These are phyloP conservation scores for Nothoprocta perdicaria DNA, from an alignment of 2,113 vertebrate genomes.

Conservation along the genomic window DNA sequence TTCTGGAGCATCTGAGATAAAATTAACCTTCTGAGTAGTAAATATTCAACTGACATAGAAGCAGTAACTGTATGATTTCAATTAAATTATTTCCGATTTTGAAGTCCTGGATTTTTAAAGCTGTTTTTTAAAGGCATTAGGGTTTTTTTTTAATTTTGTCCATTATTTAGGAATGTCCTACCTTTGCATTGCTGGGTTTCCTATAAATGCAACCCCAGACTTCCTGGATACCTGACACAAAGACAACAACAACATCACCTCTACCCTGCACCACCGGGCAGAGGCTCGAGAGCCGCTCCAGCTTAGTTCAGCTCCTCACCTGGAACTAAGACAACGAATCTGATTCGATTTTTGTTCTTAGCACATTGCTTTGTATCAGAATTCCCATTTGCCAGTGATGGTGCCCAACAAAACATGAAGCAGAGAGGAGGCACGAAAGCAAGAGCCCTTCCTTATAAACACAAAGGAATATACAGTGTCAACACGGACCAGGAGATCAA, in stretches of 20 bases:
- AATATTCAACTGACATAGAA: neutral
- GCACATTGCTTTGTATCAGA: conserved; percentile 29
- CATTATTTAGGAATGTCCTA: neutral
- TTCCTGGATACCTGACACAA: neutral
- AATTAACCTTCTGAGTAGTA: neutral
- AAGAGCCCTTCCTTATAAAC: neutral
- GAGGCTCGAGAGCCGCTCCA: neutral
- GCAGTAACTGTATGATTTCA: neutral
- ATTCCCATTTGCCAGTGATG: conserved; percentile 18
- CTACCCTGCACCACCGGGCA: neutral
- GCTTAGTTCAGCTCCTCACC: neutral
- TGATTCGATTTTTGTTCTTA: neutral
- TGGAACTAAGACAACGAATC: neutral
- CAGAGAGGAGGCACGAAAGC: conserved; percentile 25
- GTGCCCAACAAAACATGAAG: conserved; percentile 18
- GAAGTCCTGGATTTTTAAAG: neutral
- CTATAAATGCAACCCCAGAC: neutral
- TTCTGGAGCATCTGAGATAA: neutral
- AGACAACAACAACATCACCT: neutral
- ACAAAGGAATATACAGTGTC: neutral
- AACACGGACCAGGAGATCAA: neutral
- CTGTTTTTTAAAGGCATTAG: neutral
- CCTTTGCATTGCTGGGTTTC: neutral
- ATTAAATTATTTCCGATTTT: neutral
- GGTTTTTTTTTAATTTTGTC: neutral